Percentiles rank a stretch among this genome's conserved stretches.
These are phyloP conservation scores for Siniperca scherzeri DNA, from an alignment of 2,797 vertebrate species.

Conservation along the genomic window DNA sequence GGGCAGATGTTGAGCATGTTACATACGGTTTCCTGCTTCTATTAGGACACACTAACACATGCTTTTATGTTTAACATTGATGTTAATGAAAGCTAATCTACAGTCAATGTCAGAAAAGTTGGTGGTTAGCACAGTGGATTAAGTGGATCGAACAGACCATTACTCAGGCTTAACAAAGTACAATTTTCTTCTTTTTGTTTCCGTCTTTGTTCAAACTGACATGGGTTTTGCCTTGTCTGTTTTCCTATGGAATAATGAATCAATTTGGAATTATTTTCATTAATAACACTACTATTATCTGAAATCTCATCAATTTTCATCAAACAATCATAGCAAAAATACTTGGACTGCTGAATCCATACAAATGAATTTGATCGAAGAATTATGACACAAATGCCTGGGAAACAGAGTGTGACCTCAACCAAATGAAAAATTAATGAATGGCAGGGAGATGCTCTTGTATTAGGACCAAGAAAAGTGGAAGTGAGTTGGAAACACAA, in stretches of 20 bases:
- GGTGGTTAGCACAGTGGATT: conserved; percentile 25
- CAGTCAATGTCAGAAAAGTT: not conserved
- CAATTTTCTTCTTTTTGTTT: not conserved
- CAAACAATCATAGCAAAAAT: not conserved
- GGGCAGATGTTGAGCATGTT: not conserved
- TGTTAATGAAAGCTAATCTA: conserved; percentile 39
- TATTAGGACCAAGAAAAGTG: conserved; percentile 26
- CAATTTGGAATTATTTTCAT: not conserved
- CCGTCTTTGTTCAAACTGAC: not conserved
- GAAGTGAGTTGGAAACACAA: conserved; percentile 44
- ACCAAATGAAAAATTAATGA: conserved; percentile 24
- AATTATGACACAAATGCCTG: conserved; percentile 14
- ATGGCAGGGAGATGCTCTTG: conserved; percentile 41
- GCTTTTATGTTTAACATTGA: not conserved
- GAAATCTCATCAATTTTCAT: conserved; percentile 3
- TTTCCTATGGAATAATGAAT: not conserved
- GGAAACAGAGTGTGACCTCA: conserved; percentile 5
- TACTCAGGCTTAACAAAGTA: not conserved
- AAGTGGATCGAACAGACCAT: conserved; percentile 24
- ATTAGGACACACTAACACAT: conserved; percentile 11
- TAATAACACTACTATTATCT: not conserved
- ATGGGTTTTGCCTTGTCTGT: not conserved
- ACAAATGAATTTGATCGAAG: conserved; percentile 8
- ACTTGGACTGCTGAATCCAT: conserved; percentile 25
- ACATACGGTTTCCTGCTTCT: not conserved